phyloP scores from a whole-genome alignment of 92 coral and sea anemone genomes.

The Epizoanthus ramosus region DNA sequence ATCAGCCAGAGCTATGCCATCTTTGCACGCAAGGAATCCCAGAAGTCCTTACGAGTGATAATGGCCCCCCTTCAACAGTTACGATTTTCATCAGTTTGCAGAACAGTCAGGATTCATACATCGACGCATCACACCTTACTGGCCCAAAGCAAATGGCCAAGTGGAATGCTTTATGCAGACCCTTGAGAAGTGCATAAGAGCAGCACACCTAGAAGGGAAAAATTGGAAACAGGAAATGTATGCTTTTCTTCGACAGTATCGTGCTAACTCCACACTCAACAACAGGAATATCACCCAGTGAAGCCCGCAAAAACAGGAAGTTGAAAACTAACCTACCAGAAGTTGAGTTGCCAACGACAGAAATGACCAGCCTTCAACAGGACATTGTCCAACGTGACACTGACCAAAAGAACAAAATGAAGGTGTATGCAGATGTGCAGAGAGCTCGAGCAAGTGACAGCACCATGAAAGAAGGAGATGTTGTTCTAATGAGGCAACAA shows the following conservation, averaged over 20 bases:
- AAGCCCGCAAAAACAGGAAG: conserved; percentile 58
- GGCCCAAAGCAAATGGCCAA: conserved; percentile 58
- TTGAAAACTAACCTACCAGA: conserved; percentile 60
- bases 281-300: conserved; percentile 53
- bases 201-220: conserved; percentile 42
- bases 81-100: conserved; percentile 49
- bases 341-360: background rate
- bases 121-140: conserved; percentile 47
- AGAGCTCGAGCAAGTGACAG: conserved; percentile 17
- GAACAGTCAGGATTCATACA: conserved; percentile 55
- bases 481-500: conserved; percentile 32
- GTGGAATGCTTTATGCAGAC: conserved; percentile 48
- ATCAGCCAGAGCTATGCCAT: conserved; percentile 61
- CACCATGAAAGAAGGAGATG: conserved; percentile 14
- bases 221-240: conserved; percentile 65
- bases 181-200: conserved; percentile 50
- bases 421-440: conserved; percentile 26
- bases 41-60: conserved; percentile 56
- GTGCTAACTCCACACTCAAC: conserved; percentile 60
- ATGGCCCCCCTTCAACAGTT: conserved; percentile 57
- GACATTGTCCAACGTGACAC: conserved; percentile 9
- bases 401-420: conserved; percentile 9
- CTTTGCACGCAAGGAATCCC: conserved; percentile 70
- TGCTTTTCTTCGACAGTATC: conserved; percentile 55
- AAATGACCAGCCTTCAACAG: conserved; percentile 25